Conservation (phyloP, 2,113 vertebrate genomes). For the Morphnarchus princeps region DNA sequence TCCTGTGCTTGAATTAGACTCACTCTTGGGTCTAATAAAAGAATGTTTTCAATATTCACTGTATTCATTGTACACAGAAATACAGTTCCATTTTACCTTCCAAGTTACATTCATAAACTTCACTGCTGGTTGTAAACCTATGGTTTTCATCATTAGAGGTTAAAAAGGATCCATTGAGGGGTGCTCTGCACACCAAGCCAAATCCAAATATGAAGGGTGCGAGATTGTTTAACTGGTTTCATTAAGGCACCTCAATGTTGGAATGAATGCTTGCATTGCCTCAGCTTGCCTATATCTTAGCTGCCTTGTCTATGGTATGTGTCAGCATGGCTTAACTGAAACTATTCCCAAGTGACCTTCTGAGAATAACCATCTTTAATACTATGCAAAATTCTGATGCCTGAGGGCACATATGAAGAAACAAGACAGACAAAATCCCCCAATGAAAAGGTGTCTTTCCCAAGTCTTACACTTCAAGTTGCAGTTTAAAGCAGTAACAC, state of each 20-base stretch:
- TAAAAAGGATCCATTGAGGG: neutral
- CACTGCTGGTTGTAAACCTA: neutral
- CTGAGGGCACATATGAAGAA: neutral
- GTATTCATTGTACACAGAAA: neutral
- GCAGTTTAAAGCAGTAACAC: neutral
- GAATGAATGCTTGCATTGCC: neutral
- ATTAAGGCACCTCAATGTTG: neutral
- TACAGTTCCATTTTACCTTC: neutral
- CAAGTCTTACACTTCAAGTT: neutral
- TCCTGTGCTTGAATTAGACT: neutral
- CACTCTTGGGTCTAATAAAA: neutral
- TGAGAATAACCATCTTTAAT: constrained; percentile 52
- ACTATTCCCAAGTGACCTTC: neutral
- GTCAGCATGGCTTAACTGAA: neutral
- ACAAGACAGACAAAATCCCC: neutral
- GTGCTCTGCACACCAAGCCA: neutral
- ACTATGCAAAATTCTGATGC: neutral
- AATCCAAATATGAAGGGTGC: neutral
- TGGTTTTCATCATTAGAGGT: neutral
- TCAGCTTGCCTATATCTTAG: neutral
- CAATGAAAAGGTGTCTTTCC: neutral
- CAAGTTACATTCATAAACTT: neutral
- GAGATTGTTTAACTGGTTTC: neutral
- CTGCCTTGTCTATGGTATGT: neutral
- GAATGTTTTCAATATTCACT: neutral